Evolutionary conservation across 2,888 invertebrate species (phyloP), one percentile per base, ranked within the genome.

Genomic region (Chydorus sphaericus): DNA sequence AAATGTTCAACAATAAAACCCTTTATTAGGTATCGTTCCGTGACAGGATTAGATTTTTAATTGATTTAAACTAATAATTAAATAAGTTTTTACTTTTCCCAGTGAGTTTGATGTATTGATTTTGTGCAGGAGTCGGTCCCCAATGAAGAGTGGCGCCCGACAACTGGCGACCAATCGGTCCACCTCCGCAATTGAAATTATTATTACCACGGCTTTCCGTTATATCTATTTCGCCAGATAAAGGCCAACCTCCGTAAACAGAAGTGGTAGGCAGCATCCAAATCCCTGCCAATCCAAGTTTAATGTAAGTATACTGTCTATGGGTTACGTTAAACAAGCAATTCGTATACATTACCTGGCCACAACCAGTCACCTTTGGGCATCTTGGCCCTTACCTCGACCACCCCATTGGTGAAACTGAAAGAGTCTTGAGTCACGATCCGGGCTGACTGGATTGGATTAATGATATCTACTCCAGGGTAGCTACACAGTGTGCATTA

Each of bases 221-320:
- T n/a, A 72, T 62, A 61, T 71, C 71, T 56, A 71, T 71, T 61
- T 71, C 71, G 30, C 70, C 71, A 37, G 68, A 69, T 6, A 63
- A 60, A 6, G 69, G 70, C 69, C 69, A 71, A 1, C 55, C 58
- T 7, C 70, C 71, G 59, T 70, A 71, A n/a, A 57, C 61, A 50
- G 67, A 63, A 44, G 63, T 56, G 23, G 57, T 55, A 5, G 69
- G 68, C 61, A 68, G 58, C 66, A 69, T 61, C 69, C 68, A 70
- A 31, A 70, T 66, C 16, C 67, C 57, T 57, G 23, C 23, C 18
- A 18, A n/a, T 52, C 28, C 28, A 49, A 28, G 4, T 3, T 14
- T 10, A 38, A 38, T 49, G 29, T 16, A 1, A 28, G 10, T 1
- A 11, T 2, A 48, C 23, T 20, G 11, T 50, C 26, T 8, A 26